Base-by-base conservation (phyloP, 2,797 vertebrate species). In the Tenualosa thibaudeaui region DNA sequence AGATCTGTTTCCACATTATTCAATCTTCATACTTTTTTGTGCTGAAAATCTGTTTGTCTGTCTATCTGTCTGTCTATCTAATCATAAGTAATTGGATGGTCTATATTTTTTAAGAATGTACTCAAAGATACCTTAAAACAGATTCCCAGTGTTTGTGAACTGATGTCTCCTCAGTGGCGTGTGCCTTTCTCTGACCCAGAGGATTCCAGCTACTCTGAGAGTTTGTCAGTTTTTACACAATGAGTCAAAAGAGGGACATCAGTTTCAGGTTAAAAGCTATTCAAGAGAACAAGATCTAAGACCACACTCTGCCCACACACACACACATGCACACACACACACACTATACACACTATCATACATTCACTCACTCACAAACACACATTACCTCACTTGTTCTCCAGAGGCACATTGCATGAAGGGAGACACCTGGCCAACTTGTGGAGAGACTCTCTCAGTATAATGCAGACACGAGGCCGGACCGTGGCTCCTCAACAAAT, bases 381-480 rank as follows among this genome's bases (percentile, higher is more conserved):
- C 40, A 37, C 53, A 94, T 94, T 91, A 95, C 90, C 89, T 95
- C 95, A 95, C 86, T 83, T 82, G 81, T 87, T 93, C 91, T 91
- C 87, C 88, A 88, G 78, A 88, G 86, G 83, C 87, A 81, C 19
- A 40, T 17, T 46, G 17, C 6, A 78, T 78, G 71, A 78, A 91
- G 88, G 90, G 88, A 90, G 88, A 94, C 90, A 93, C 94, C 92
- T 94, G 89, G 90, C 9, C 22, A 60, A 8, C 22, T 60, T 24
- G 4, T 17, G 1, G 17, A 58, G 31, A 17, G 19, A 1, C 0
- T 3, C 19, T 60, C 58, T 60, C 6, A 24, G 58, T n/a, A 60
- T 56, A 19, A 5, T 56, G 1, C 58, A 24, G 58, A 60, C 7
- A n/a, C 22, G 9, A 60, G 19, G 5, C 58, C n/a, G 3, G 71